Base-by-base conservation (phyloP, 2,888 invertebrate genomes). In the Aromia moschata region DNA sequence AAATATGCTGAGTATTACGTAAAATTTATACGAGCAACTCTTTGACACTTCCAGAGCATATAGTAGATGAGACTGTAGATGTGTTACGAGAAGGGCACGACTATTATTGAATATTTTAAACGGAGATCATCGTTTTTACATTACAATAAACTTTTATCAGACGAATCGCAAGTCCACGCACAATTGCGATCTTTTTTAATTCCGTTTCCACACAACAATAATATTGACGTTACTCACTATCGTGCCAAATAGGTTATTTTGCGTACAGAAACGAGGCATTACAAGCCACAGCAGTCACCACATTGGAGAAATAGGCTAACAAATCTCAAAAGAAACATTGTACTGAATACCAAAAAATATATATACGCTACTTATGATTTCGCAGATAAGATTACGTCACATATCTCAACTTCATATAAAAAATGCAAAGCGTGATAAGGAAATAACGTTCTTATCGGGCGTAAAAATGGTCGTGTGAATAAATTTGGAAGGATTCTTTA, bases 351-450 rank as follows among this genome's bases (percentile, higher is more conserved):
- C 49, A 60, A 64, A 60, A 56, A 56, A 49, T 51, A 33, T 49
- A 60, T 55, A 45, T 54, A 55, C 46, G 40, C 57, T 59, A 60
- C 53, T 60, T 61, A 61, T 53, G 59, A 64, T 61, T 59, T 49
- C 43, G 37, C 55, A 57, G 64, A 64, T 64, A 64, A 64, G 64
- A 64, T 64, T 64, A 61, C 61, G 61, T 59, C 61, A 61, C 58
- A 51, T 55, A 56, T 59, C 56, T 58, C 54, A 56, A 58, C 45
- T 55, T 45, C 45, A 55, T 43, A 54, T 46, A 58, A 58, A n/a
- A 58, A 64, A 49, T 60, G 56, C 41, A 53, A 43, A 56, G 51
- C 44, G 51, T 46, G 64, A 64, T 64, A 61, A 60, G 54, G 36
- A 55, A 45, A 46, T 55, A 45, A 55, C 38, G 37, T 46, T 44